Evolutionary conservation across 2,797 vertebrate genomes (phyloP).

Genomic region (Myioborus melanocephalus): DNA sequence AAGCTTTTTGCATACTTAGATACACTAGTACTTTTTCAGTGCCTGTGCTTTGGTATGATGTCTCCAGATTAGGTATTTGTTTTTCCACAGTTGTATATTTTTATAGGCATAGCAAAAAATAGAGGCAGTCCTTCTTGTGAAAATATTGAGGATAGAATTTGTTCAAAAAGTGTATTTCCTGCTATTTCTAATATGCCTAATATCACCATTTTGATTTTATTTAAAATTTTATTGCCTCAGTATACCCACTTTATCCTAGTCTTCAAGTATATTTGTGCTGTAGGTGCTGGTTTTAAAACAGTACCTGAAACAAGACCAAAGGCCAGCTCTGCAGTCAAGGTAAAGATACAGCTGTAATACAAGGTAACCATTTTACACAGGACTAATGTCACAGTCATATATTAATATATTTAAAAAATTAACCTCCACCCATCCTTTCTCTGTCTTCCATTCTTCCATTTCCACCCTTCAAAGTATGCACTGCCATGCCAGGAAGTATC

Average conservation of each 20-base stretch:
- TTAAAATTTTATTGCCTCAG: background rate
- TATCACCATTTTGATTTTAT: background rate
- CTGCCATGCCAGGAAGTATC: background rate
- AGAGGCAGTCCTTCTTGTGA: background rate
- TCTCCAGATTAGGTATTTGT: background rate
- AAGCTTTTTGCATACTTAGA: background rate
- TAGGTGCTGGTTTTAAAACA: background rate
- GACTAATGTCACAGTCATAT: background rate
- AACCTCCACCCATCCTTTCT: background rate
- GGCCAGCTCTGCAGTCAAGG: background rate
- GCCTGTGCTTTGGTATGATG: background rate
- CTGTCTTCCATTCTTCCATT: background rate
- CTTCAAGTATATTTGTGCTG: background rate
- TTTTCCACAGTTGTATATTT: background rate
- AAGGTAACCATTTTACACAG: background rate
- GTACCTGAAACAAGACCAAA: background rate
- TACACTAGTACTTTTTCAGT: background rate
- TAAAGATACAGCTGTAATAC: background rate
- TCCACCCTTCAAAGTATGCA: background rate
- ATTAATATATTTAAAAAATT: background rate
- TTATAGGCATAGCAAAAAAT: background rate
- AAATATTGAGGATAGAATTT: background rate
- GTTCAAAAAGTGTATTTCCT: background rate
- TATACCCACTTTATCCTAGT: background rate
- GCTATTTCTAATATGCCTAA: background rate